phyloP scores from a whole-genome alignment of 1,140 invertebrate species.

The Calliphora vicina region DNA sequence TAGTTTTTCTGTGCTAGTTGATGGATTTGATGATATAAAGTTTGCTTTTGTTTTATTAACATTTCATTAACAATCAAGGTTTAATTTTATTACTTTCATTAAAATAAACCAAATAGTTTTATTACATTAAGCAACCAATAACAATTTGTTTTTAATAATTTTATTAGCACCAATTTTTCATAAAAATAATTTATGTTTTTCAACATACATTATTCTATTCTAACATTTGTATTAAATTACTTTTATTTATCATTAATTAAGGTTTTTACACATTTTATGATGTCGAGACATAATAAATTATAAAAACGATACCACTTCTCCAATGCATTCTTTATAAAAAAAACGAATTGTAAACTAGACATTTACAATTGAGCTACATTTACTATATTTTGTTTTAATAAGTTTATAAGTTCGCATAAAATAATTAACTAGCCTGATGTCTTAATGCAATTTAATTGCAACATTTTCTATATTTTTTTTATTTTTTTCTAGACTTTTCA shows the following conservation, averaged over 20 bases:
- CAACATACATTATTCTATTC: too few relatives aligned
- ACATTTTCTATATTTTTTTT: neutral
- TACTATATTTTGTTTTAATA: neutral
- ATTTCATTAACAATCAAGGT: too few relatives aligned
- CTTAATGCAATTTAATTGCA: conserved; percentile 2
- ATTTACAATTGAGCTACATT: neutral
- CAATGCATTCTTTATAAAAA: too few relatives aligned
- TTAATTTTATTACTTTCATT: too few relatives aligned
- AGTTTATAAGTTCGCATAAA: neutral
- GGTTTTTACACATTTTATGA: neutral
- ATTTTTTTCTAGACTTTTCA: neutral
- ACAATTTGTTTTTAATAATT: neutral
- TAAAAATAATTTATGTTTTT: too few relatives aligned
- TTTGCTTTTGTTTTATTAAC: too few relatives aligned
- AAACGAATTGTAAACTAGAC: too few relatives aligned
- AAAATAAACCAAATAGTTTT: too few relatives aligned
- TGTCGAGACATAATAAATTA: neutral
- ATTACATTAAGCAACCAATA: too few relatives aligned
- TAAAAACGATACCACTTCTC: neutral
- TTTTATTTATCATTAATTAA: neutral
- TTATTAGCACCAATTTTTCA: too few relatives aligned
- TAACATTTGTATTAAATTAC: neutral
- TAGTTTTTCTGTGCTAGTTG: too few relatives aligned
- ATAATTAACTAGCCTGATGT: neutral
- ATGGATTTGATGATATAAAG: too few relatives aligned